A percentile compares a stretch with the other conserved stretches of the same genome.
These are phyloP conservation scores for Sisor rabdophorus DNA, from an alignment of 2,113 vertebrate species.

Conservation along the genomic window DNA sequence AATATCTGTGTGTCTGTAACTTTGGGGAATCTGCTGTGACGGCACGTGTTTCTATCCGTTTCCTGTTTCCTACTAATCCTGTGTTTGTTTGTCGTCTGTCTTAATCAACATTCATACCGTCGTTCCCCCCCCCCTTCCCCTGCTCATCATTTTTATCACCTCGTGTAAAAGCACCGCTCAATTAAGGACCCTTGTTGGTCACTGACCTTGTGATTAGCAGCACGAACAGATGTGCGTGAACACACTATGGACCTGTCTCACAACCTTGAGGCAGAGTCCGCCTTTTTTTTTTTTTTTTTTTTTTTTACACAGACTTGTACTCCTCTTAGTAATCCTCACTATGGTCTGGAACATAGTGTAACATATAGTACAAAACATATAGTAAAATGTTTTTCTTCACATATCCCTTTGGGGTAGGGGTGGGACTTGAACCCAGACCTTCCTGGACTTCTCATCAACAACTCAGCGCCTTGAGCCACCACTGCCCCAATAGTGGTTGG, in stretches of 20 bases:
- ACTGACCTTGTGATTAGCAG: slow-evolving; percentile 63
- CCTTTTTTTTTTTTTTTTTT: too few species aligned
- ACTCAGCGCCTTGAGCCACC: too few species aligned
- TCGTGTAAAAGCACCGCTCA: slow-evolving; percentile 66
- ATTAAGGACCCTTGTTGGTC: slow-evolving; percentile 57
- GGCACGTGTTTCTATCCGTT: background rate
- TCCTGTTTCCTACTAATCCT: background rate
- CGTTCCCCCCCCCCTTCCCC: background rate
- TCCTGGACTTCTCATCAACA: too few species aligned
- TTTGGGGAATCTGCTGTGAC: background rate
- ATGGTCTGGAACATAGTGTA: too few species aligned
- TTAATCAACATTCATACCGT: slow-evolving; percentile 21
- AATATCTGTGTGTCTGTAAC: background rate
- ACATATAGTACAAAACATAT: too few species aligned
- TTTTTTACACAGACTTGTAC: slow-evolving; percentile 47
- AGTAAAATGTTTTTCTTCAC: too few species aligned
- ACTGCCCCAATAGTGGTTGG: too few species aligned
- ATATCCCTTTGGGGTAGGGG: too few species aligned
- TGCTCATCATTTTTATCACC: slow-evolving; percentile 63
- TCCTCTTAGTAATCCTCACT: background rate
- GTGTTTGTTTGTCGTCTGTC: background rate
- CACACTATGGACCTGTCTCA: slow-evolving; percentile 40
- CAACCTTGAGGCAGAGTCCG: slow-evolving; percentile 50
- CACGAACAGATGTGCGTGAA: slow-evolving; percentile 54
- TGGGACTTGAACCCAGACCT: too few species aligned